Evolutionary conservation across 1,140 invertebrate genomes (phyloP).

Genomic region (Whitmania pigra): DNA sequence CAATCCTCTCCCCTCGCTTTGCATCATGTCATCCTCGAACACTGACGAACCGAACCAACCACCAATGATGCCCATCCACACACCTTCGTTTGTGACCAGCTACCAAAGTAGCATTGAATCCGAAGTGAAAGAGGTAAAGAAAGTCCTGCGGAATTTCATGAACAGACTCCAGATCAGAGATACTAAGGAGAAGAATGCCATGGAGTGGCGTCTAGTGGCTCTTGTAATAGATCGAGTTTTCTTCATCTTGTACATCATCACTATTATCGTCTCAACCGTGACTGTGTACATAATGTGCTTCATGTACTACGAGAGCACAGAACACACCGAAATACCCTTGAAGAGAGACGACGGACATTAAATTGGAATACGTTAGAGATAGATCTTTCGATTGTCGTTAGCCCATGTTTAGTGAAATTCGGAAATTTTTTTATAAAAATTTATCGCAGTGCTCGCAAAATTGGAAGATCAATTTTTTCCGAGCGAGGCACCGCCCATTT

Average conservation of each 20-base stretch:
- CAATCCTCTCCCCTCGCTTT: no score
- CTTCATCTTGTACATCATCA: constrained; percentile 37
- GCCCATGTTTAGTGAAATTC: no score
- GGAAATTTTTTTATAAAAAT: no score
- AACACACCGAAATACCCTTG: background rate
- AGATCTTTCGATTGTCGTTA: no score
- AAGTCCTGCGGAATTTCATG: constrained; percentile 29
- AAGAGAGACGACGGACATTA: no score
- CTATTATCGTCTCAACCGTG: constrained; percentile 36
- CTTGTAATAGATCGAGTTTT: constrained; percentile 40
- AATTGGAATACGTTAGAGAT: no score
- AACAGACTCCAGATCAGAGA: constrained; percentile 33
- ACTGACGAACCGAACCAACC: background rate
- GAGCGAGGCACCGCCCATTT: no score
- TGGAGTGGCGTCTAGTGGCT: constrained; percentile 39
- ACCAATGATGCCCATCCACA: background rate
- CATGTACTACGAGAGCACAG: constrained; percentile 17
- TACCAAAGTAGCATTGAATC: background rate
- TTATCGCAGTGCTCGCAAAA: no score
- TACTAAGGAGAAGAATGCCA: constrained; percentile 14
- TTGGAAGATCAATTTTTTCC: no score
- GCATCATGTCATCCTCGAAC: no score
- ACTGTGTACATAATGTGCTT: constrained; percentile 30
- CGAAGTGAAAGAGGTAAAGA: constrained; percentile 24
- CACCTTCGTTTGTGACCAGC: background rate